A percentile compares a stretch with the other conserved stretches of the same genome.
These are phyloP conservation scores for Phocoena phocoena DNA, from an alignment of 2,113 vertebrate genomes.

Conservation along the genomic window DNA sequence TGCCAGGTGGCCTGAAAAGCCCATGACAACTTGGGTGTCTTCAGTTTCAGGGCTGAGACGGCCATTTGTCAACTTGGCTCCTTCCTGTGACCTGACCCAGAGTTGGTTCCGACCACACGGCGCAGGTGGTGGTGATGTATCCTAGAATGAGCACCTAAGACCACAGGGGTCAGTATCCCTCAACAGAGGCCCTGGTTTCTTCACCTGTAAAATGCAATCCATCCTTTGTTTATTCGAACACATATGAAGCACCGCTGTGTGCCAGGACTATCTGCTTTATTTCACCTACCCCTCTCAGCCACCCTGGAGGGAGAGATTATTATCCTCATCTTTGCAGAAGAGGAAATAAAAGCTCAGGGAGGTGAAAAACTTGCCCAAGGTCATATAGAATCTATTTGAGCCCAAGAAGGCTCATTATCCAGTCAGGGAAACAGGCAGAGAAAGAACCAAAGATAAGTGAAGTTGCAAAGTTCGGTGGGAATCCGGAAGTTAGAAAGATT, in stretches of 20 bases:
- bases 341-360: not conserved
- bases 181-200: not conserved
- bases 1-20: not conserved
- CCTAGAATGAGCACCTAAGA: not conserved
- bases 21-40: not conserved
- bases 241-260: not conserved
- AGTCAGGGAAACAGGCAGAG: not conserved
- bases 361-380: not conserved
- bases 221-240: not conserved
- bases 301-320: not conserved
- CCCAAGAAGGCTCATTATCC: not conserved
- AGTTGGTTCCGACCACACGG: not conserved
- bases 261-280: not conserved
- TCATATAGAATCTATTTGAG: not conserved
- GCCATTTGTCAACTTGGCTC: not conserved
- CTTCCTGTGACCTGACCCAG: not conserved
- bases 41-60: not conserved
- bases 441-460: not conserved
- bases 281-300: not conserved
- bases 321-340: not conserved
- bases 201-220: not conserved
- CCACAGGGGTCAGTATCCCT: not conserved
- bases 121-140: not conserved
- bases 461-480: not conserved
- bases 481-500: not conserved